These are phyloP conservation scores for Cottus gobio DNA, from an alignment of 2,113 vertebrate species.

Conservation along the genomic window DNA sequence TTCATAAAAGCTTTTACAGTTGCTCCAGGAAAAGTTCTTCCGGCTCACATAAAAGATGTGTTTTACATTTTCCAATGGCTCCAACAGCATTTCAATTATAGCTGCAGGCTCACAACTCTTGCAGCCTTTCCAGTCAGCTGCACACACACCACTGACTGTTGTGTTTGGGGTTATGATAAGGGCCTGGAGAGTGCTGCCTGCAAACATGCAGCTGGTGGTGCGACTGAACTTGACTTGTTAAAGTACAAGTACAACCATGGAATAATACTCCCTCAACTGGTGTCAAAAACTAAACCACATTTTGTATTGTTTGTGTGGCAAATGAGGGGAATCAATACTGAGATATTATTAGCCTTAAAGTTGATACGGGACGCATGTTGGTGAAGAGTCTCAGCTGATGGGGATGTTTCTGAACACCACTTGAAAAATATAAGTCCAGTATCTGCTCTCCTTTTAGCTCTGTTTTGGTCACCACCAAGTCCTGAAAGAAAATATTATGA, in stretches of 20 bases:
- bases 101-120: slow-evolving; percentile 44
- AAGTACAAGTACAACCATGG: slow-evolving; percentile 9
- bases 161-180: slow-evolving; percentile 62
- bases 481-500: not conserved
- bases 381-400: not conserved
- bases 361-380: not conserved
- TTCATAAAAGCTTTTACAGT: slow-evolving; percentile 50
- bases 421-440: not conserved
- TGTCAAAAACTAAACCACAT: not conserved
- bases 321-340: too few relatives aligned
- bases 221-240: slow-evolving; percentile 27
- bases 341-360: not conserved
- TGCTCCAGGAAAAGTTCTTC: slow-evolving; percentile 52
- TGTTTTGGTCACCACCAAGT: not conserved
- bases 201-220: slow-evolving; percentile 43
- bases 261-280: not conserved
- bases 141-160: slow-evolving; percentile 36
- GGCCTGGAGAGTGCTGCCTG: slow-evolving; percentile 22
- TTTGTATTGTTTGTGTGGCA: too few relatives aligned
- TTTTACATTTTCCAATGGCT: slow-evolving; percentile 54
- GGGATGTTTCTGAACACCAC: not conserved
- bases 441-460: not conserved
- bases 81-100: slow-evolving; percentile 53
- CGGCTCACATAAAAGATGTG: slow-evolving; percentile 40
- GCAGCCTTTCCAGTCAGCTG: slow-evolving; percentile 48